These are phyloP conservation scores for Carassius auratus DNA, from an alignment of 2,113 vertebrate species.

Conservation along the genomic window DNA sequence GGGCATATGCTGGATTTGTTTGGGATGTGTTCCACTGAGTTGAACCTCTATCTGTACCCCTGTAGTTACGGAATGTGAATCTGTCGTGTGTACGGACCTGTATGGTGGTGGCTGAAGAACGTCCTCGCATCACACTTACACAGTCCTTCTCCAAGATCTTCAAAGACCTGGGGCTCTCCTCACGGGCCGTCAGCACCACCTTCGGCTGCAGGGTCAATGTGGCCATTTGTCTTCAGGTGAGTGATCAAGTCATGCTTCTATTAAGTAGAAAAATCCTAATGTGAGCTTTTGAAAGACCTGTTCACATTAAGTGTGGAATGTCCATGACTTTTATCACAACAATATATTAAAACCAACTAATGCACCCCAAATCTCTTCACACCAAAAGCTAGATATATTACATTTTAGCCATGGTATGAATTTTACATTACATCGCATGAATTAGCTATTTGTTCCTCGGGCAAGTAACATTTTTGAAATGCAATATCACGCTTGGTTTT, in stretches of 20 bases:
- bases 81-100: slow-evolving; percentile 93
- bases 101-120: slow-evolving; percentile 97
- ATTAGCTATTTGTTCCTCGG: not conserved
- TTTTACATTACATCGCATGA: no score
- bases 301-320: not conserved
- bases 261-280: no score
- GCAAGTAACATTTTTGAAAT: not conserved
- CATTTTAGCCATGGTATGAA: not conserved
- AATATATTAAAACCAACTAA: not conserved
- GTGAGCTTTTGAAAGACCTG: not conserved
- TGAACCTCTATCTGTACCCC: not conserved
- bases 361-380: not conserved
- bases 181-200: slow-evolving; percentile 93
- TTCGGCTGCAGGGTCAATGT: slow-evolving; percentile 97
- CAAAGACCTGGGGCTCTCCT: slow-evolving; percentile 92
- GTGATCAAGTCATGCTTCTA: slow-evolving; percentile 25
- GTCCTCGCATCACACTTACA: slow-evolving; percentile 86
- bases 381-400: no score
- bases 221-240: slow-evolving; percentile 94
- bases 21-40: not conserved
- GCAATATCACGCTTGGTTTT: not conserved
- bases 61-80: slow-evolving; percentile 88
- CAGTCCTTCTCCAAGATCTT: slow-evolving; percentile 97
- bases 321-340: not conserved
- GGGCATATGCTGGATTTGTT: not conserved